Conservation (phyloP, 1,140 invertebrate species). For the Lerema accius region DNA sequence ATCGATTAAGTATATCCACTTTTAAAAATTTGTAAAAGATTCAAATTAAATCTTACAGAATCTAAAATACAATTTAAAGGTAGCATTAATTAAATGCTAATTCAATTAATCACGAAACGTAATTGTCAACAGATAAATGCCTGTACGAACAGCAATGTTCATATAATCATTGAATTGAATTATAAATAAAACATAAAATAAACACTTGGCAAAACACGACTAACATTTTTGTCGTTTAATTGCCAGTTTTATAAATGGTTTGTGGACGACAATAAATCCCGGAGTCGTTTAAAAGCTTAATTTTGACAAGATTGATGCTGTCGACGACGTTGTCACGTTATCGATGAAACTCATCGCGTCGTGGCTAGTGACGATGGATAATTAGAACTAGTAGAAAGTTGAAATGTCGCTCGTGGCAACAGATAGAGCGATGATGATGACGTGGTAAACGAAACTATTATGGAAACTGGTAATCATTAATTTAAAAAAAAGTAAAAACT, state of each 20-base stretch:
- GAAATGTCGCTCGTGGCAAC: neutral
- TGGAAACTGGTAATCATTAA: too few species aligned
- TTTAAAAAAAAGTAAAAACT: too few species aligned
- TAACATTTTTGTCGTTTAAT: slow-evolving; percentile 28
- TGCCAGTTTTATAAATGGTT: slow-evolving; percentile 28
- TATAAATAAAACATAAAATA: neutral
- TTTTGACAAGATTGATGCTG: slow-evolving; percentile 55
- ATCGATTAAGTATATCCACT: too few species aligned
- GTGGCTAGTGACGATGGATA: slow-evolving; percentile 31
- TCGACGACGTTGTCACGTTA: slow-evolving; percentile 38
- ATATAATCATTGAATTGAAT: too few species aligned
- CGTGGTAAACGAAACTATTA: too few species aligned
- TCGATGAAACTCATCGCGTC: slow-evolving; percentile 36
- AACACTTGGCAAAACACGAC: slow-evolving; percentile 14
- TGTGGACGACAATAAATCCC: slow-evolving; percentile 47
- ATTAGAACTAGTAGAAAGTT: slow-evolving; percentile 34
- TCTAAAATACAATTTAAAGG: too few species aligned
- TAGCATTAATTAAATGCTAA: too few species aligned
- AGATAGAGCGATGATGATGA: neutral
- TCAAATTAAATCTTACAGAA: too few species aligned
- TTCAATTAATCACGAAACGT: too few species aligned
- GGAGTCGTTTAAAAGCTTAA: slow-evolving; percentile 53
- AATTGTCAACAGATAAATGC: too few species aligned
- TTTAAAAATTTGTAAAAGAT: too few species aligned
- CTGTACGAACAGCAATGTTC: too few species aligned